These are phyloP conservation scores for Parotocinclus haroldoi DNA, from an alignment of 2,797 vertebrate species.

Conservation along the genomic window DNA sequence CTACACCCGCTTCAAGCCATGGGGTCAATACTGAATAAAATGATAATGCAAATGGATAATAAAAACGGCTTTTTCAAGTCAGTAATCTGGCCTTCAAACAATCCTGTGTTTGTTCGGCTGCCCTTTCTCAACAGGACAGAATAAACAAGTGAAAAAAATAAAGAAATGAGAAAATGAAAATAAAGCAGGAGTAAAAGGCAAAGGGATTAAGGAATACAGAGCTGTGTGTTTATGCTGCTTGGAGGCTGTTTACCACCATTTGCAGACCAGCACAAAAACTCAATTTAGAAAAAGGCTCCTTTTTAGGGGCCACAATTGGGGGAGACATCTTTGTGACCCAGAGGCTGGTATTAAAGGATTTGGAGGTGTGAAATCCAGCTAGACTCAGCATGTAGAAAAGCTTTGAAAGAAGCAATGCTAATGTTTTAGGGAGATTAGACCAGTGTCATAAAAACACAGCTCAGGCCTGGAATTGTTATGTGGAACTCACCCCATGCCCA, in stretches of 20 bases:
- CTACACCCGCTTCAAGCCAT: constrained; percentile 41
- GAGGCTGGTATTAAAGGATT: constrained; percentile 46
- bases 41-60: constrained; percentile 51
- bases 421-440: constrained; percentile 4
- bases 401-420: constrained; percentile 23
- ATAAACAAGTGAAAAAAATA: constrained; percentile 50
- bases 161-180: constrained; percentile 43
- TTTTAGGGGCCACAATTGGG: constrained; percentile 32
- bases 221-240: constrained; percentile 39
- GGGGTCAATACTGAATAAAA: constrained; percentile 56
- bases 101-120: constrained; percentile 45
- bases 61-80: constrained; percentile 46
- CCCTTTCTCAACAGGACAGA: constrained; percentile 47
- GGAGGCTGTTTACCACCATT: constrained; percentile 43
- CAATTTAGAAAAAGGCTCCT: constrained; percentile 39
- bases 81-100: constrained; percentile 60
- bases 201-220: constrained; percentile 48
- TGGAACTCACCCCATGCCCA: constrained; percentile 76
- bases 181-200: constrained; percentile 38
- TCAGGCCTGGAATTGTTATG: background rate
- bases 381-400: constrained; percentile 34
- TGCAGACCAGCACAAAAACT: constrained; percentile 22
- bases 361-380: constrained; percentile 50
- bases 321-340: constrained; percentile 18
- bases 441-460: background rate